Evolutionary conservation across 35 echinoderm and acorn worm genomes (phyloP), one percentile per base, ranked within the genome.

Genomic region (Diadema setosum): DNA sequence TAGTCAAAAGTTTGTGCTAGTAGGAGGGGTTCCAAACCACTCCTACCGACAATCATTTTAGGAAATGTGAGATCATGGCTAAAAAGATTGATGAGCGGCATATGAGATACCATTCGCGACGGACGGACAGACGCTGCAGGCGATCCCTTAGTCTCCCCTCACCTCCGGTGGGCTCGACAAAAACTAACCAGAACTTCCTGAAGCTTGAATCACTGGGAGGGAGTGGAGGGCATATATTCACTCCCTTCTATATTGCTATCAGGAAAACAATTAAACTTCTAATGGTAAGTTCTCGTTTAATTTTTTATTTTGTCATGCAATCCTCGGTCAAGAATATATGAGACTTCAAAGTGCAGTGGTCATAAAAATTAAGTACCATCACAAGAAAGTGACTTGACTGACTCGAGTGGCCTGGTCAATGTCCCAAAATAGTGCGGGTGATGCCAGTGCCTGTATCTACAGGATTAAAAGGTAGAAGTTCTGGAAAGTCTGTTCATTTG

Each of bases 381-480:
- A 59, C 6, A 5, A 18, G 56, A 3, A 1, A 1, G 56, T 4
- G 5, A 4, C 16, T 4, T 23, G 29, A 1, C 56, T 3, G 5
- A 1, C 4, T 26, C 56, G 5, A 18, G 1, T 15, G 29, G 0
- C 20, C 56, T 23, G 29, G 5, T 14, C 4, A 5, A 2, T 59
- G 0, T 4, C 20, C 4, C 56, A 59, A 1, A 55, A 55, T 16
- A 55, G 2, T 12, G 14, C 0, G 29, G 20, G 5, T 1, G 16
- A 18, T 23, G 29, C 5, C 29, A 2, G 56, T 59, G 20, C 56
- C 14, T 4, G 20, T 26, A 7, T 3, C 0, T 5, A 0, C 1
- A 59, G 56, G 2, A 73, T 67, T 55, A 87, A 87, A 40, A 49
- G 41, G 44, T 92, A 92, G 70, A 48, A 92, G 5, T 39, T 87